phyloP scores from a whole-genome alignment of 2,113 vertebrate species.

The Istiophorus platypterus region DNA sequence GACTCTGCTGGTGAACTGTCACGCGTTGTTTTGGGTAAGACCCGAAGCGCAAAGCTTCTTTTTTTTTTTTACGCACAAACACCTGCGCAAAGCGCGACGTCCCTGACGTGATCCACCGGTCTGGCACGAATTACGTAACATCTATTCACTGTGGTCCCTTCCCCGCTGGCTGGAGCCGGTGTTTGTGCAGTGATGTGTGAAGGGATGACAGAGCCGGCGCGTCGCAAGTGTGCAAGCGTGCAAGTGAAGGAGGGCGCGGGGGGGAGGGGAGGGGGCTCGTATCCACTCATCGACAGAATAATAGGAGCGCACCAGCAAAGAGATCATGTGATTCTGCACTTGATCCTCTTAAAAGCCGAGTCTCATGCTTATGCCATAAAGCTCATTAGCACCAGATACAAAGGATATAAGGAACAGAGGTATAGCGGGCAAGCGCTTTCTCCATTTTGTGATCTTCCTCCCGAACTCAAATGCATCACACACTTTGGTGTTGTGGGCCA shows the following conservation, averaged over 20 bases:
- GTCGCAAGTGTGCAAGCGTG: background rate
- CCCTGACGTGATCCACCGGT: background rate
- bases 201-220: constrained; percentile 8
- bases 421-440: background rate
- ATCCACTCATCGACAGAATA: background rate
- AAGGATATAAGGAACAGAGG: background rate
- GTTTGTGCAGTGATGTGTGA: constrained; percentile 62
- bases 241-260: too few species aligned
- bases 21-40: constrained; percentile 85
- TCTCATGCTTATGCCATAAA: constrained; percentile 22
- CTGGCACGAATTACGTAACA: constrained; percentile 58
- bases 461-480: background rate
- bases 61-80: constrained; percentile 37
- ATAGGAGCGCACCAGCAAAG: constrained; percentile 8
- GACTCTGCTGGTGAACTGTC: constrained; percentile 83
- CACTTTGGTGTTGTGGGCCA: background rate
- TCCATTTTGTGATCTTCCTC: background rate
- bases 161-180: constrained; percentile 4
- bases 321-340: constrained; percentile 52
- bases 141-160: background rate
- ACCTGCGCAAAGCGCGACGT: background rate
- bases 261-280: background rate
- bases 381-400: constrained; percentile 27
- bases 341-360: constrained; percentile 51
- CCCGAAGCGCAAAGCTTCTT: background rate